Percentiles rank a stretch among this genome's conserved stretches.
Evolutionary conservation across 2,888 invertebrate genomes (phyloP).

Genomic region (Cyrtodaria siliqua): DNA sequence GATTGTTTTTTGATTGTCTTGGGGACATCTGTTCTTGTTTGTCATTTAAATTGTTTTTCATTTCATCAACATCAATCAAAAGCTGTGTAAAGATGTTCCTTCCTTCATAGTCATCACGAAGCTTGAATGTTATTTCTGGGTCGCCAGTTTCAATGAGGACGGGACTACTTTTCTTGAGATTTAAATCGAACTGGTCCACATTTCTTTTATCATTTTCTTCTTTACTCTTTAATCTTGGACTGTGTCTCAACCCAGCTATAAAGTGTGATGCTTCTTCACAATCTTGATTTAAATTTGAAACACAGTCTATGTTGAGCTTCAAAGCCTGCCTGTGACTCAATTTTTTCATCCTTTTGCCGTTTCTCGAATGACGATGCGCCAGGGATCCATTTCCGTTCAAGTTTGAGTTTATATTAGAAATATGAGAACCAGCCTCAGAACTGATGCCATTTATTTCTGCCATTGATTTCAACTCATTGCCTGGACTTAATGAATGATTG

Average conservation of each 20-base stretch:
- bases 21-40: background rate
- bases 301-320: constrained; percentile 42
- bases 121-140: constrained; percentile 51
- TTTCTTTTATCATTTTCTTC: constrained; percentile 15
- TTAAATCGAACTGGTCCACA: constrained; percentile 16
- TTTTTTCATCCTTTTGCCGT: constrained; percentile 35
- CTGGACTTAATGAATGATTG: constrained; percentile 4
- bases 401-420: too few species aligned
- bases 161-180: constrained; percentile 14
- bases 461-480: too few species aligned
- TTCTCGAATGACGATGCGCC: constrained; percentile 29
- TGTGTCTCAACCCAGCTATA: constrained; percentile 44
- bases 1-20: constrained; percentile 10
- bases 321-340: constrained; percentile 24
- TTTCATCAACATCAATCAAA: constrained; percentile 48
- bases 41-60: constrained; percentile 20
- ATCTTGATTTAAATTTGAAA: constrained; percentile 15
- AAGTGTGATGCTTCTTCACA: constrained; percentile 18
- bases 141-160: constrained; percentile 35
- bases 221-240: constrained; percentile 63
- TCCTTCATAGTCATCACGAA: constrained; percentile 20
- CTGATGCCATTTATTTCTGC: too few species aligned
- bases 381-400: constrained; percentile 1
- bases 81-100: constrained; percentile 61
- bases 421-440: constrained; percentile 2